phyloP scores from a whole-genome alignment of 2,888 invertebrate species.

The Tenthredo mesomela region DNA sequence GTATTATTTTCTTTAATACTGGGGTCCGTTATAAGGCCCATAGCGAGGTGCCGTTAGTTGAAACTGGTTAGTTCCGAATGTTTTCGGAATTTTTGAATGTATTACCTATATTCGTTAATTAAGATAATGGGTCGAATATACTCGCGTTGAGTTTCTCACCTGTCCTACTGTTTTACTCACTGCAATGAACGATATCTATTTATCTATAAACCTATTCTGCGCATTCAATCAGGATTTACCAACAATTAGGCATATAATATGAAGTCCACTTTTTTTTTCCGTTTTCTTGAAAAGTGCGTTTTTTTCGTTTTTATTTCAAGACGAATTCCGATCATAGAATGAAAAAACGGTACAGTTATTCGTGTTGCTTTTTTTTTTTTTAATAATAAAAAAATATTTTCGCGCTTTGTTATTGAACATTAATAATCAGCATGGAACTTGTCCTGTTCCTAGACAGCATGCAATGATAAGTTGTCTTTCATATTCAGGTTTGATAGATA shows the following conservation, averaged over 20 bases:
- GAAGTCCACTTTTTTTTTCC: too few species aligned
- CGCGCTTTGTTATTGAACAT: too few species aligned
- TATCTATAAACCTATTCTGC: background rate
- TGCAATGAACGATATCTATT: background rate
- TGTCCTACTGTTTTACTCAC: background rate
- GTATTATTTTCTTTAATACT: background rate
- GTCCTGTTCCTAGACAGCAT: too few species aligned
- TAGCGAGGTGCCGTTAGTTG: background rate
- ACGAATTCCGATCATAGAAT: background rate
- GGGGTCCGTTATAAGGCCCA: background rate
- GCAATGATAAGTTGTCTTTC: too few species aligned
- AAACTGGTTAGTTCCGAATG: slow-evolving; percentile 19
- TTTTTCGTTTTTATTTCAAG: too few species aligned
- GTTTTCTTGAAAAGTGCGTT: too few species aligned
- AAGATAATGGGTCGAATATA: background rate
- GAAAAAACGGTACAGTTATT: background rate
- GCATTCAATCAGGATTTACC: too few species aligned
- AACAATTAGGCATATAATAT: too few species aligned
- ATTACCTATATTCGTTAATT: background rate
- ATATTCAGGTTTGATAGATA: too few species aligned
- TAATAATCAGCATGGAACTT: too few species aligned
- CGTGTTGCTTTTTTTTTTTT: too few species aligned
- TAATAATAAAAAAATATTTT: too few species aligned
- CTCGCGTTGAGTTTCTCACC: background rate
- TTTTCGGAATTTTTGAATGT: background rate